Base-by-base conservation (phyloP, 1,140 invertebrate species). In the Geopemphigus sp. region DNA sequence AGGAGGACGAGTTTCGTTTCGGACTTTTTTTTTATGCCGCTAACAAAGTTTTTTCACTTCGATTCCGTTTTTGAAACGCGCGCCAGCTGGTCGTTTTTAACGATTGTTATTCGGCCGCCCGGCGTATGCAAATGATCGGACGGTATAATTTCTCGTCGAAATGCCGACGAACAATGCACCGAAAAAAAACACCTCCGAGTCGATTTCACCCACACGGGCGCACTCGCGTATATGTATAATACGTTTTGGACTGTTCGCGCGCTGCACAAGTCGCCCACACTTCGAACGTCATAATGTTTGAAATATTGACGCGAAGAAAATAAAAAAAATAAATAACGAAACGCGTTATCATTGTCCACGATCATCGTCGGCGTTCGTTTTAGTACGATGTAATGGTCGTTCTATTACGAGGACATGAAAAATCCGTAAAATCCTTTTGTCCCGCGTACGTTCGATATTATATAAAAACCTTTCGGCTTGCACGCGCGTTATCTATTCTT, bases 291-390 rank as follows among this genome's bases (percentile, higher is more conserved):
- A 70, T 53, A 72, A 54, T 72, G 29, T 54, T 54, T 72, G 68
- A 72, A 72, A 72, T 53, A 72, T 72, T 54, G 68, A 11, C 26
- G 50, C 17, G 11, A 22, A 66, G 50, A 70, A 70, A 54, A 72
- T 10, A 24, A 57, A 57, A 57, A 24, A 24, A 57, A 57, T 24
- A 57, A 57, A 57, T 39, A 39, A 39, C 32, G 3, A 39, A 57
- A 57, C 3, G 5, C 56, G 14, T n/a, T 54, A n/a, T 72, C 17
- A 12, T 72, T 32, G 68, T 54, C 17, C 50, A 72, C 50, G 17
- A 32, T 53, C 47, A 53, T 50, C 47, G 53, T 24, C 14, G 24
- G 24, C 1, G 45, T 68, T 24, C 22, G 15, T 2, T 14, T 24
- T 12, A 70, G 24, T 70, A 53, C 53, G 11, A 45, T 45, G 11